Evolutionary conservation across 2,888 invertebrate species (phyloP), one percentile per base, ranked within the genome.

Genomic region (Cosmia pyralina): DNA sequence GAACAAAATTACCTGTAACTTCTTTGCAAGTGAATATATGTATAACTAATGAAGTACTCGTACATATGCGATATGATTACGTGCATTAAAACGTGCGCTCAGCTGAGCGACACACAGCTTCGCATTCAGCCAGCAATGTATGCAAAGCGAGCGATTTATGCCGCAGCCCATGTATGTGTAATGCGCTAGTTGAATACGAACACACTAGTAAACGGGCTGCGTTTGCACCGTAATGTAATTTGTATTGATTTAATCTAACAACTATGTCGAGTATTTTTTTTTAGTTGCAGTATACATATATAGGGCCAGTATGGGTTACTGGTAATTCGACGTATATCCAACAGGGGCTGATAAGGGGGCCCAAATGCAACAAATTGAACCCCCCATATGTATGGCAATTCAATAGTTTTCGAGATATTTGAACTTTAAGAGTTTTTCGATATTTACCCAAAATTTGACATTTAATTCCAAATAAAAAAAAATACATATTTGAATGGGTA

Each of bases 141-240:
- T 91, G 91, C 91, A 89, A 88, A 90, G 89, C 91, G 91, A 90
- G 84, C 92, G 92, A 92, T 92, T 93, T 93, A 88, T 91, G 91
- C 90, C 86, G 86, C 85, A 88, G 87, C 79, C 88, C 86, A 87
- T 89, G 91, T 91, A 89, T 91, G 88, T 88, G 88, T 90, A 88
- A 91, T 89, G 90, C 88, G 89, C 89, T 86, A 83, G 87, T 89
- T 88, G 90, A 90, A 91, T 92, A 90, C 88, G 85, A 87, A 88
- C 87, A 87, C 88, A 84, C 77, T 73, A 76, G 72, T 76, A 74
- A 67, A 69, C 62, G 74, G 82, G 58, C 58, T 71, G 28, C 82
- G 5, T 41, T 90, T 63, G 92, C 90, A 92, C 91, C 81, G 87
- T 15, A 38, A 3, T 62, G 22, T 58, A 50, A 64, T 34, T 44